A percentile compares a stretch with the other conserved stretches of the same genome.
These are phyloP conservation scores for Andricus grossulariae DNA, from an alignment of 1,140 invertebrate genomes.

Conservation along the genomic window DNA sequence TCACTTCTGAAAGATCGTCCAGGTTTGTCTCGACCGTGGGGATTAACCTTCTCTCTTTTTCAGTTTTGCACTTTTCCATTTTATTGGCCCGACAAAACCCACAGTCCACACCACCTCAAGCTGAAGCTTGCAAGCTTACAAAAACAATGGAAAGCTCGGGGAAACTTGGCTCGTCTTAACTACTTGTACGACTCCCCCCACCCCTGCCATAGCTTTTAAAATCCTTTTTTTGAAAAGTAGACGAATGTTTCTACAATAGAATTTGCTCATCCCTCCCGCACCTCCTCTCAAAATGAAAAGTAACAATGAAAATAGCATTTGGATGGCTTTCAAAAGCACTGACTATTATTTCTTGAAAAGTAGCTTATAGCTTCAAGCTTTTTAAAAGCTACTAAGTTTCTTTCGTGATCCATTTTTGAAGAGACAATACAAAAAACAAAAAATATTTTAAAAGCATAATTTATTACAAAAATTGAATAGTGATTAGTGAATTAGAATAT, in stretches of 20 bases:
- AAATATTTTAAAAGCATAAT: too few relatives aligned
- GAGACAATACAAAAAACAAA: too few relatives aligned
- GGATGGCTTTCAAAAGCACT: too few relatives aligned
- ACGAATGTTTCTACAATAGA: slow-evolving; percentile 59
- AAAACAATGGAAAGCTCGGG: slow-evolving; percentile 57
- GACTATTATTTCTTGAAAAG: too few relatives aligned
- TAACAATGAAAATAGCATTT: too few relatives aligned
- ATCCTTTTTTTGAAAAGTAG: slow-evolving; percentile 41
- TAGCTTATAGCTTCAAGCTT: too few relatives aligned
- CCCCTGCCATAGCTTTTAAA: slow-evolving; percentile 43
- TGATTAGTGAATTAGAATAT: too few relatives aligned
- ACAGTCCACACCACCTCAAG: neutral
- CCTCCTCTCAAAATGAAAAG: neutral
- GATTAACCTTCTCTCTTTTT: slow-evolving; percentile 43
- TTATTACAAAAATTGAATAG: too few relatives aligned
- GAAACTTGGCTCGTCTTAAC: slow-evolving; percentile 60
- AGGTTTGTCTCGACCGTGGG: slow-evolving; percentile 16
- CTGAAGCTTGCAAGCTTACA: slow-evolving; percentile 36
- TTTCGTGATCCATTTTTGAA: too few relatives aligned
- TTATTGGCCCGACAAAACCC: slow-evolving; percentile 42
- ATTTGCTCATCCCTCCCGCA: slow-evolving; percentile 36
- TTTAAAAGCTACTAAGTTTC: too few relatives aligned
- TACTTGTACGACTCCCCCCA: slow-evolving; percentile 27
- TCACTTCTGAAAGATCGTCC: neutral
- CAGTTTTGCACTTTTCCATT: slow-evolving; percentile 42